phyloP scores from a whole-genome alignment of 2,888 invertebrate species.

The Cantharis lateralis region DNA sequence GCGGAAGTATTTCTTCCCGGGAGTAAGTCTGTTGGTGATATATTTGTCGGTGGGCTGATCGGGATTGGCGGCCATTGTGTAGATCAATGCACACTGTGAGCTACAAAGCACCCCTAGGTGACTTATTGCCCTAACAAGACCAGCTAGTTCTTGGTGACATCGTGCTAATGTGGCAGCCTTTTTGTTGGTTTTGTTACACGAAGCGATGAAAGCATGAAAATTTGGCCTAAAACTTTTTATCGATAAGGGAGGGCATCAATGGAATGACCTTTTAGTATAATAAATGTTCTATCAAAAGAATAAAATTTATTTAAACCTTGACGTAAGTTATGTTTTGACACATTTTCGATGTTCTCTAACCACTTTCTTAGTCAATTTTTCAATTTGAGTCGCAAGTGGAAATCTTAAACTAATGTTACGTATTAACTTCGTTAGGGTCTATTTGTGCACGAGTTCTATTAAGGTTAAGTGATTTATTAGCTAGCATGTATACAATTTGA shows the following conservation, averaged over 20 bases:
- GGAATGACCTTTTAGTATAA: conserved; percentile 8
- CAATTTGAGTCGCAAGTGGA: neutral
- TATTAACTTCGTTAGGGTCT: neutral
- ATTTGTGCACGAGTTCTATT: neutral
- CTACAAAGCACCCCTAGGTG: conserved; percentile 44
- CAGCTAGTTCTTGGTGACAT: conserved; percentile 25
- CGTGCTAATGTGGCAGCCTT: conserved; percentile 25
- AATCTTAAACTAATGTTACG: neutral
- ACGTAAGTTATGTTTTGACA: conserved; percentile 6
- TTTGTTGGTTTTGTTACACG: conserved; percentile 21
- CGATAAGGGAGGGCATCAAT: conserved; percentile 6
- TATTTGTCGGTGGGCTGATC: conserved; percentile 43
- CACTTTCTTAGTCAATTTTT: neutral
- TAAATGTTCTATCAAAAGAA: conserved; percentile 17
- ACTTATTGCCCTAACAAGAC: conserved; percentile 43
- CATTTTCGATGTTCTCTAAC: neutral
- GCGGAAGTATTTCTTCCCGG: neutral
- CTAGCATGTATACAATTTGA: neutral
- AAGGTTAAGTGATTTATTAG: neutral
- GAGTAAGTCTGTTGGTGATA: conserved; percentile 33
- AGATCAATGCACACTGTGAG: conserved; percentile 45
- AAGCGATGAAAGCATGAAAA: conserved; percentile 6
- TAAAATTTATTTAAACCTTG: conserved; percentile 13
- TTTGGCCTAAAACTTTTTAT: conserved; percentile 17
- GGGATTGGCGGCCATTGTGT: conserved; percentile 49